Conservation (phyloP, 1,140 invertebrate species). For the Drosophila trapezifrons region DNA sequence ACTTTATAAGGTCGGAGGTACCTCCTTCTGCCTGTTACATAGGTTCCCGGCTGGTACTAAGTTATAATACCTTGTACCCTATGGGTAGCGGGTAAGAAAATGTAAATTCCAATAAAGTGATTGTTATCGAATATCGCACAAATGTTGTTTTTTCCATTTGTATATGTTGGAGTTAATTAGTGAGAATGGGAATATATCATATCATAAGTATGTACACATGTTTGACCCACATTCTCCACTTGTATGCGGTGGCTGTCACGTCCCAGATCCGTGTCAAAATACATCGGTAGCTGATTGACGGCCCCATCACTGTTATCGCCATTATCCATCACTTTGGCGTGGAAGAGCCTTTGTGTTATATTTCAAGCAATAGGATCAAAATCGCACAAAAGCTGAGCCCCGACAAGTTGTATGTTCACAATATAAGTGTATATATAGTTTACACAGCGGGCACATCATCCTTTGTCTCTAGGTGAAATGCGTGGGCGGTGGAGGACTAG, state of each 20-base stretch:
- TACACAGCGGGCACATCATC: constrained; percentile 19
- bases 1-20: too few relatives aligned
- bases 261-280: constrained; percentile 31
- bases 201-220: neutral
- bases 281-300: constrained; percentile 37
- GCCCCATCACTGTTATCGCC: constrained; percentile 29
- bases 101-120: too few relatives aligned
- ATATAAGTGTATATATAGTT: neutral
- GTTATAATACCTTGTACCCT: too few relatives aligned
- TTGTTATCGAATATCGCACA: neutral
- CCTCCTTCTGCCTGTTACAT: too few relatives aligned
- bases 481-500: constrained; percentile 11
- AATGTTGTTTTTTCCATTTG: neutral
- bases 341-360: constrained; percentile 26
- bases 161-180: constrained; percentile 1
- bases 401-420: constrained; percentile 21
- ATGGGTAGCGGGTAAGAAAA: too few relatives aligned
- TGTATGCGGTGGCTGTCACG: constrained; percentile 4
- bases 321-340: constrained; percentile 16
- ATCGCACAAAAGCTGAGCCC: constrained; percentile 28
- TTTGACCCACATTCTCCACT: constrained; percentile 21
- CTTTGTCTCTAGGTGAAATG: constrained; percentile 30
- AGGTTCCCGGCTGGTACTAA: too few relatives aligned
- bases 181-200: neutral
- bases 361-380: constrained; percentile 41